Evolutionary conservation across 2,888 invertebrate species (phyloP).

Genomic region (Diaperis boleti): DNA sequence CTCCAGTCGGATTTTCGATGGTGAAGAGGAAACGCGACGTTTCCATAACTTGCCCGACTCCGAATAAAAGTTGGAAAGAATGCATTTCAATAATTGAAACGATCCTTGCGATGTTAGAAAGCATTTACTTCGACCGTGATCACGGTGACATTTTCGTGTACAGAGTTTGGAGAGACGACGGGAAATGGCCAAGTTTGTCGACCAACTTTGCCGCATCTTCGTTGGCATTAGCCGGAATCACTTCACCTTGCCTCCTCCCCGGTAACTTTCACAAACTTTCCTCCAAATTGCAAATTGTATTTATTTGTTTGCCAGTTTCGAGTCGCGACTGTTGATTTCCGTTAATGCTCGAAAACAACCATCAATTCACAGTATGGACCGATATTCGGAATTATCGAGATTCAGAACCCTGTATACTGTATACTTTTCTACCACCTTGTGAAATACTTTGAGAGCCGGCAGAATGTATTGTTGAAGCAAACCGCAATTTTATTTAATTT

Average conservation of each 20-base stretch:
- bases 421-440: too few species aligned
- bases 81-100: slow-evolving; percentile 62
- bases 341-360: slow-evolving; percentile 38
- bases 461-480: too few species aligned
- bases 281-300: slow-evolving; percentile 50
- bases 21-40: background rate
- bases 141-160: slow-evolving; percentile 47
- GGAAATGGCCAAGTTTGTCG: slow-evolving; percentile 56
- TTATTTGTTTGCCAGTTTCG: slow-evolving; percentile 47
- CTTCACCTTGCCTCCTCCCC: slow-evolving; percentile 53
- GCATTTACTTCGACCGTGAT: slow-evolving; percentile 54
- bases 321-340: slow-evolving; percentile 44
- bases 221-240: slow-evolving; percentile 57
- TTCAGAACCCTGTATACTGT: too few species aligned
- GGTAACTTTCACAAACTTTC: slow-evolving; percentile 43
- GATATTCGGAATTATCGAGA: background rate
- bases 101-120: slow-evolving; percentile 54
- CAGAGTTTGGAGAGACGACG: slow-evolving; percentile 29
- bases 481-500: too few species aligned
- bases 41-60: slow-evolving; percentile 7
- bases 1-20: slow-evolving; percentile 25
- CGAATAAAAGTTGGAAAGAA: slow-evolving; percentile 47
- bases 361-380: slow-evolving; percentile 8
- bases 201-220: slow-evolving; percentile 49
- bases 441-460: too few species aligned